phyloP scores from a whole-genome alignment of 2,888 invertebrate genomes.

The Heliconius cydno region DNA sequence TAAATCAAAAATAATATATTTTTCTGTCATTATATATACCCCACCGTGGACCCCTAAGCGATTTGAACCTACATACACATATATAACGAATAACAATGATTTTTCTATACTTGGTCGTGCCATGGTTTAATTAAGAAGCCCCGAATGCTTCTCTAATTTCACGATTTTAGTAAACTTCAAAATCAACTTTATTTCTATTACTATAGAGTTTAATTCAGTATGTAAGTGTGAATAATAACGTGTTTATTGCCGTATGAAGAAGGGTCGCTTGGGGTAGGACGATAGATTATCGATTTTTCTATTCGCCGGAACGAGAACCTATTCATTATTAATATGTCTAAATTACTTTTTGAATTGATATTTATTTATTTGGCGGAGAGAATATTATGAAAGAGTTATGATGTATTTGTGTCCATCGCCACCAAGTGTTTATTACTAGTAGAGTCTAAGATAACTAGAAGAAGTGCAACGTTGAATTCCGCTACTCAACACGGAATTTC shows the following conservation, averaged over 20 bases:
- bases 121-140: conserved; percentile 53
- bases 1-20: conserved; percentile 57
- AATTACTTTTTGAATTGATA: conserved; percentile 22
- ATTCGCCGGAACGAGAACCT: conserved; percentile 25
- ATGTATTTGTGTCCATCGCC: too few relatives aligned
- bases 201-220: conserved; percentile 37
- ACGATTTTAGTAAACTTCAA: conserved; percentile 56
- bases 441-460: too few relatives aligned
- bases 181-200: conserved; percentile 53
- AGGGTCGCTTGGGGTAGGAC: conserved; percentile 38
- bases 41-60: conserved; percentile 50
- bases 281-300: conserved; percentile 53
- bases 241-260: conserved; percentile 52
- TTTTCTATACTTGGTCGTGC: conserved; percentile 46
- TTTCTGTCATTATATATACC: conserved; percentile 55
- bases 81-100: conserved; percentile 34
- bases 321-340: conserved; percentile 17
- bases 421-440: neutral
- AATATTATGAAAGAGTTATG: too few relatives aligned
- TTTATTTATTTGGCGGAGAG: neutral
- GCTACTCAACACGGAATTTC: too few relatives aligned
- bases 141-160: conserved; percentile 52
- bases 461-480: neutral
- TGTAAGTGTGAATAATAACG: conserved; percentile 49
- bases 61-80: conserved; percentile 38